Evolutionary conservation across 2,797 vertebrate species (phyloP), one percentile per base, ranked within the genome.

Genomic region (Falco novaeseelandiae): DNA sequence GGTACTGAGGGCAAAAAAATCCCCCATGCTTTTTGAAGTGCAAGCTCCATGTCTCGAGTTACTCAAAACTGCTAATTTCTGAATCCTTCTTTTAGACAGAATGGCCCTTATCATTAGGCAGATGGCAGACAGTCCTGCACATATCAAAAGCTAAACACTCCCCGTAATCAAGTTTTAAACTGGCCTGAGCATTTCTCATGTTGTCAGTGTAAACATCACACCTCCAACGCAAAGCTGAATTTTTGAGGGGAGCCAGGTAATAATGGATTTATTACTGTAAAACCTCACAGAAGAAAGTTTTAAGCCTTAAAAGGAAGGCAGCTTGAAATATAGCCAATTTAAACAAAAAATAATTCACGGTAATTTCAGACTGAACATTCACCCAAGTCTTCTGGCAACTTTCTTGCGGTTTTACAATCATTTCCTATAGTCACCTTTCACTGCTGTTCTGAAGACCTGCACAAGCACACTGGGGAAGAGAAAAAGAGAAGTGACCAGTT

Each of bases 321-420:
- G 27, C 16, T 62, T 89, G 69, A 95, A 94, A 94, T 58, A 91
- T 0, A 80, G 81, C 71, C 48, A 96, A 92, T 77, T 93, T 71
- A 82, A 96, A 95, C 71, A 95, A 84, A 86, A 93, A 74, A 84
- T 42, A 92, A 85, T 65, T 94, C 65, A 78, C n/a, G 38, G 46
- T 76, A 91, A 89, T 89, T 95, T 93, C 57, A 90, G 74, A 77
- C 46, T 61, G 5, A 63, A 49, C 27, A 76, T 95, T 87, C 57
- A 83, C 21, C 21, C 70, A 87, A 51, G 63, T 78, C 40, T 81
- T 77, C 52, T 65, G 72, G 83, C 62, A 96, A 85, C 42, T 49
- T 90, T 61, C 58, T 67, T 54, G 86, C 1, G 40, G 74, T 89
- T 96, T 95, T 89, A 87, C 26, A 90, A 52, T 69, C 3, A 46